phyloP scores from a whole-genome alignment of 2,888 invertebrate genomes.

The Serripes groenlandicus region DNA sequence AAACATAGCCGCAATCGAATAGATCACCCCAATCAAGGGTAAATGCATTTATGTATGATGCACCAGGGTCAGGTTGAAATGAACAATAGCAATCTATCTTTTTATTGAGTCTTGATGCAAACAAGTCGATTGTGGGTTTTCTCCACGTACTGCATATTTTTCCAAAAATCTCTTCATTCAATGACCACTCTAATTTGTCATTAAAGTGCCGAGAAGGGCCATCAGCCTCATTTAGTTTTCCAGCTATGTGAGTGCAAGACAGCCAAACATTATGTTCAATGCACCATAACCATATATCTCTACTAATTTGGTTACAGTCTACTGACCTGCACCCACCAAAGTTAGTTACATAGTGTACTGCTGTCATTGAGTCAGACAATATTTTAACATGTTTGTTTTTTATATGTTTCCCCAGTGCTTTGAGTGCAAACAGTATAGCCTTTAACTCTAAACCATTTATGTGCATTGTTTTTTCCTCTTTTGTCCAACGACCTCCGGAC shows the following conservation, averaged over 20 bases:
- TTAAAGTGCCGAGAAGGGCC: slow-evolving; percentile 36
- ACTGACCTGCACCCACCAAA: slow-evolving; percentile 47
- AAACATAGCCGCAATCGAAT: slow-evolving; percentile 20
- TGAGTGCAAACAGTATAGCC: slow-evolving; percentile 46
- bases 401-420: slow-evolving; percentile 28
- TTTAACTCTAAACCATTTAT: slow-evolving; percentile 63
- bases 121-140: slow-evolving; percentile 40
- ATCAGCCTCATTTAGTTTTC: slow-evolving; percentile 44
- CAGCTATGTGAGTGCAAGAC: slow-evolving; percentile 44
- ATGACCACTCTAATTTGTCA: slow-evolving; percentile 51
- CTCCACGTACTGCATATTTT: slow-evolving; percentile 2
- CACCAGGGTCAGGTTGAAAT: slow-evolving; percentile 42
- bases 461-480: slow-evolving; percentile 34
- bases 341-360: slow-evolving; percentile 50
- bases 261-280: slow-evolving; percentile 44
- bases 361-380: slow-evolving; percentile 37
- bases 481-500: slow-evolving; percentile 41
- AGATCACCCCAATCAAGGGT: slow-evolving; percentile 33
- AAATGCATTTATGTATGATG: slow-evolving; percentile 48
- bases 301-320: slow-evolving; percentile 36
- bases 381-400: slow-evolving; percentile 40
- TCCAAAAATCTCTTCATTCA: slow-evolving; percentile 30
- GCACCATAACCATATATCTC: slow-evolving; percentile 40
- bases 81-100: slow-evolving; percentile 29
- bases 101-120: slow-evolving; percentile 45